Base-by-base conservation (phyloP, 2,888 invertebrate genomes). In the Melipona beecheii region DNA sequence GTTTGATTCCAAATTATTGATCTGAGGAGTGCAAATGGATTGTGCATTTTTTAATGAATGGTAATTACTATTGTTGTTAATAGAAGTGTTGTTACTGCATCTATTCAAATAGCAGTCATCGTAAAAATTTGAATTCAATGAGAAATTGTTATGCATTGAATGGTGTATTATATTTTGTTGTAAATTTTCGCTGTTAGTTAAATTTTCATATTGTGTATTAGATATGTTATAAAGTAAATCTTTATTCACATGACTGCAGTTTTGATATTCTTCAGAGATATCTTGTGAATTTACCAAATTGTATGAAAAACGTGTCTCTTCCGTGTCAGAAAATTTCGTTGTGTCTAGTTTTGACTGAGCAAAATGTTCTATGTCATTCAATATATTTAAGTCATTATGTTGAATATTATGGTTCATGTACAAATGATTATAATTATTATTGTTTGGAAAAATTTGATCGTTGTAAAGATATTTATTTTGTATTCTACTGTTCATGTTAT, bases 31-130 rank as follows among this genome's bases (percentile, higher is more conserved):
- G 13, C 3, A 50, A 36, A 56, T 31, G 21, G 62, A 65, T 4
- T 81, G 71, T 56, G n/a, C n/a, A 15, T 21, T 78, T n/a, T 17
- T 52, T 17, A 58, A 73, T 4, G 69, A 52, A 17, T 78, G 74
- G 21, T n/a, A 27, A 68, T 69, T 68, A 15, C 17, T 75, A 2
- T 24, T 68, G 17, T 36, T n/a, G 21, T 50, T 54, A 13, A 19
- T 19, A 27, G 21, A 13, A 27, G 6, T 9, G 19, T 13, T 54
- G 27, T 52, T 64, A 31, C 68, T 36, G 56, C 71, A 62, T 6
- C 66, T 43, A n/a, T 68, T 43, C 2, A 11, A 19, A 15, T 71
- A 15, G 21, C 19, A 27, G 31, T 78, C 17, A 17, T 15, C 62
- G 17, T 50, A 68, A 31, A 69, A 3, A 19, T 70, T 74, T 27